phyloP scores from a whole-genome alignment of 1,140 invertebrate species.

The Harlomillsia oculata region DNA sequence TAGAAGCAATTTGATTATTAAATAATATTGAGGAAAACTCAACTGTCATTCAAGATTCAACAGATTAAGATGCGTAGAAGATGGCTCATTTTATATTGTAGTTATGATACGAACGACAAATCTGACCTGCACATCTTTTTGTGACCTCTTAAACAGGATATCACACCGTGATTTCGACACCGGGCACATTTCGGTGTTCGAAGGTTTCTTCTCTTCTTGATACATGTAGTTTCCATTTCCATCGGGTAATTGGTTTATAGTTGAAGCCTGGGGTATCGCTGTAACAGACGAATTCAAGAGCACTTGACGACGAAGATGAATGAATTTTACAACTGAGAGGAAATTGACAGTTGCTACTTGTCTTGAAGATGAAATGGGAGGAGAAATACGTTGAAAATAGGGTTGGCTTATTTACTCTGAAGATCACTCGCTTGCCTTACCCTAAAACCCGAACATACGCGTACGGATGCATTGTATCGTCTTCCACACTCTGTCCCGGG shows the following conservation, averaged over 20 bases:
- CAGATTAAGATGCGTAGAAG: background rate
- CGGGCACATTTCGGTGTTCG: conserved; percentile 77
- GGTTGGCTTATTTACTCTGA: background rate
- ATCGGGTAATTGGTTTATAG: background rate
- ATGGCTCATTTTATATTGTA: background rate
- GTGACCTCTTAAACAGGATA: conserved; percentile 77
- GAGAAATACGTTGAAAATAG: background rate
- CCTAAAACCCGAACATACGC: too few relatives aligned
- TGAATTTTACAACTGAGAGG: background rate
- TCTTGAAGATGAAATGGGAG: background rate
- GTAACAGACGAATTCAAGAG: background rate
- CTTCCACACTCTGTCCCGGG: too few relatives aligned
- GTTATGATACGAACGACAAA: background rate
- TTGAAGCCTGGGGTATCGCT: background rate
- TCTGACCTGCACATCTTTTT: conserved; percentile 58
- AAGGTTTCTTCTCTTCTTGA: conserved; percentile 36
- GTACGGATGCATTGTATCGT: too few relatives aligned
- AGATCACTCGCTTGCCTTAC: background rate
- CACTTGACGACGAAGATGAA: background rate
- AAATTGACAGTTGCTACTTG: too few relatives aligned
- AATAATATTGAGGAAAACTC: background rate
- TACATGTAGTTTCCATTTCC: background rate
- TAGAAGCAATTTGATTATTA: background rate
- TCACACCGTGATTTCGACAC: conserved; percentile 79
- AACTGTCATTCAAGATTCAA: background rate